Conservation (phyloP, 2,888 invertebrate genomes). For the Melanophora roralis region DNA sequence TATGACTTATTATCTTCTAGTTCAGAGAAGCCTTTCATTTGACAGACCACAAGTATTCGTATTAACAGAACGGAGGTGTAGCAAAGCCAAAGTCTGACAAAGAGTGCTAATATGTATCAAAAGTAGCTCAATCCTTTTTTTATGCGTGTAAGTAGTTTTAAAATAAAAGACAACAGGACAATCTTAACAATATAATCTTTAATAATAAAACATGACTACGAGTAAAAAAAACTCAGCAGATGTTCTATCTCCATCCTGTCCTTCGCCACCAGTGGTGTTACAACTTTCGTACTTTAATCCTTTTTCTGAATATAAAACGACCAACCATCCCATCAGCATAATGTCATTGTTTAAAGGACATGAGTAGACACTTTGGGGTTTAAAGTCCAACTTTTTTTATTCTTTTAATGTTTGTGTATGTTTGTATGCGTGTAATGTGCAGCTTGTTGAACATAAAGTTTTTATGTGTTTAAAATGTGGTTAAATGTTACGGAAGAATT, state of each 20-base stretch:
- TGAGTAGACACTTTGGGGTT: constrained; percentile 35
- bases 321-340: constrained; percentile 34
- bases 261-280: constrained; percentile 8
- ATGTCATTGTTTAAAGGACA: constrained; percentile 51
- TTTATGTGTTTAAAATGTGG: constrained; percentile 61
- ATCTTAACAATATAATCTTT: constrained; percentile 14
- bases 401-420: constrained; percentile 12
- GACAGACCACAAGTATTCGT: no score
- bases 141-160: not conserved
- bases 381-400: constrained; percentile 28
- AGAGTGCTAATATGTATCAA: not conserved
- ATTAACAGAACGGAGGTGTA: no score
- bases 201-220: constrained; percentile 15
- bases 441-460: constrained; percentile 59
- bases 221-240: constrained; percentile 46
- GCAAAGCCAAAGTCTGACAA: not conserved
- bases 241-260: constrained; percentile 29
- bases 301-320: constrained; percentile 24
- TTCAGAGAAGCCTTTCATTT: no score
- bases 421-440: constrained; percentile 34
- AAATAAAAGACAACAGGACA: constrained; percentile 40
- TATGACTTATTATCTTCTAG: no score
- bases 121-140: not conserved
- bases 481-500: constrained; percentile 61
- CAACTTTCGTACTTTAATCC: constrained; percentile 37